phyloP scores from a whole-genome alignment of 2,888 invertebrate genomes.

The Dorcus hopei region DNA sequence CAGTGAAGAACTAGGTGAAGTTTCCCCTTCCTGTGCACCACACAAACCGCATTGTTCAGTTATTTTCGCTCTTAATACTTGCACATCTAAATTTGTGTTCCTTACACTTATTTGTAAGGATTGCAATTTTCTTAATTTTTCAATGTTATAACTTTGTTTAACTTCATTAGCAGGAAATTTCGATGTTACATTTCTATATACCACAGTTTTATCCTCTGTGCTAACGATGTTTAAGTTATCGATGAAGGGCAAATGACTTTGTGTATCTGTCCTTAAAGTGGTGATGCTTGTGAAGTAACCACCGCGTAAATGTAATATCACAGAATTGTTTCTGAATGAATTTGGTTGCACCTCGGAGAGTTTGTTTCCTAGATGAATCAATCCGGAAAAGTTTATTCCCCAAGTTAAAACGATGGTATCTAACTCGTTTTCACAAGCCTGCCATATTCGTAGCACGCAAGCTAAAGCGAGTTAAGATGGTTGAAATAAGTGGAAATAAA shows the following conservation, averaged over 20 bases:
- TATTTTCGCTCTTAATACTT: slow-evolving; percentile 50
- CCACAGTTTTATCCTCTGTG: slow-evolving; percentile 33
- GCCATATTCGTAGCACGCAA: slow-evolving; percentile 50
- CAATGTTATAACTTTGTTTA: slow-evolving; percentile 69
- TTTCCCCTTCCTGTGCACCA: slow-evolving; percentile 13
- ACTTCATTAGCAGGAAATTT: slow-evolving; percentile 61
- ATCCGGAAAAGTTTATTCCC: slow-evolving; percentile 82
- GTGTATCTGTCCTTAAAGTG: slow-evolving; percentile 44
- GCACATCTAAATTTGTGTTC: slow-evolving; percentile 63
- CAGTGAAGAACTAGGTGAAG: slow-evolving; percentile 12
- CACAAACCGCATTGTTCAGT: slow-evolving; percentile 32
- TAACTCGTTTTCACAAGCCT: slow-evolving; percentile 39
- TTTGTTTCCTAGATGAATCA: slow-evolving; percentile 72
- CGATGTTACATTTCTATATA: slow-evolving; percentile 48
- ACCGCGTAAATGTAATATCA: slow-evolving; percentile 85
- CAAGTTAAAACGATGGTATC: slow-evolving; percentile 72
- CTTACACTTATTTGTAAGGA: slow-evolving; percentile 69
- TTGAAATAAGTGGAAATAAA: neutral
- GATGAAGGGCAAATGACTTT: slow-evolving; percentile 37
- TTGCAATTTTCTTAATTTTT: slow-evolving; percentile 67
- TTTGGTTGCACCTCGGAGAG: slow-evolving; percentile 63
- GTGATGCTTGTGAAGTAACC: slow-evolving; percentile 72
- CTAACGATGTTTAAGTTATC: slow-evolving; percentile 40
- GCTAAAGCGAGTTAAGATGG: slow-evolving; percentile 1
- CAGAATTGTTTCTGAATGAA: slow-evolving; percentile 66